Base-by-base conservation (phyloP, 2,888 invertebrate species). In the Spialia ferax region DNA sequence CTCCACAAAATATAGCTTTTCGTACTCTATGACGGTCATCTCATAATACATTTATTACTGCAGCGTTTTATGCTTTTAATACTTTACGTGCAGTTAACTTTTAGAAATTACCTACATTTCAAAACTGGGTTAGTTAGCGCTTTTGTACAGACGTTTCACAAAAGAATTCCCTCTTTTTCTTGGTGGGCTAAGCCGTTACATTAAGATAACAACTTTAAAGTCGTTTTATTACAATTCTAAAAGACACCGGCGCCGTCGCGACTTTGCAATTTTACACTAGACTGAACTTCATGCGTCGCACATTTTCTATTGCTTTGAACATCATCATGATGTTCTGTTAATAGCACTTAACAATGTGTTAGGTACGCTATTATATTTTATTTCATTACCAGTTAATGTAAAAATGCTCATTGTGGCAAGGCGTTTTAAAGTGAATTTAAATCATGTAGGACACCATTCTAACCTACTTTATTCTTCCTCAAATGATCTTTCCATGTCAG, bases 81-180 rank as follows among this genome's bases (percentile, higher is more conserved):
- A 56, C 22, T 26, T 38, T 35, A 48, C 29, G 73, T 73, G 73
- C 54, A 69, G 70, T 57, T 69, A 70, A 75, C 35, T 75, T 83
- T 78, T 80, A 75, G 74, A 77, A 76, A 75, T 81, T 80, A 77
- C 77, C 77, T 79, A 79, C 77, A 77, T 83, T 83, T 76, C 67
- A 71, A 79, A 85, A 84, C 84, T 85, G 78, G 84, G 82, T 76
- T 80, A 78, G 74, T 73, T 66, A 60, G 55, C 62, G 70, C 79
- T 82, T 83, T 80, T 83, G 74, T 79, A 77, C 48, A 74, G 72
- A 74, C 77, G 71, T 75, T 73, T 76, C 73, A 78, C 74, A 76
- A 78, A 79, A 73, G 63, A 62, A 38, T 70, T 70, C 55, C 50
- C 63, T 70, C 72, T 77, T 77, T 45, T 75, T 77, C 74, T 76